Percentiles rank a stretch among this genome's conserved stretches.
Evolutionary conservation across 1,140 invertebrate genomes (phyloP).

Genomic region (Drosophila pruinosa): DNA sequence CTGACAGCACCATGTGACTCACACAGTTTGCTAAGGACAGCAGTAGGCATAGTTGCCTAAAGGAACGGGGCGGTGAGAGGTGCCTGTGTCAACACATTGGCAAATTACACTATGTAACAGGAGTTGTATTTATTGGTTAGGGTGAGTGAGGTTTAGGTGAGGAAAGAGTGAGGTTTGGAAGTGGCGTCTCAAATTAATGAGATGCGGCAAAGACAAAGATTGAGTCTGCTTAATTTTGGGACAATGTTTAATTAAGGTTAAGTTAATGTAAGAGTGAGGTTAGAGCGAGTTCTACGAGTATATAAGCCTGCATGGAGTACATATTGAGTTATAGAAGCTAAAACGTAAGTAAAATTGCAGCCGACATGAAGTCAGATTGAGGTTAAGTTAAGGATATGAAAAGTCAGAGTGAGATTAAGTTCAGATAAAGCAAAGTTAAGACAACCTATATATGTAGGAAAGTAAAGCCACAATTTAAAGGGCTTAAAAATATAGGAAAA

Average conservation of each 20-base stretch:
- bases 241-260: too few relatives aligned
- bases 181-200: background rate
- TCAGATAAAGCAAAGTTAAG: too few relatives aligned
- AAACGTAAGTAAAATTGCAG: too few relatives aligned
- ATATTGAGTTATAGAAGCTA: too few relatives aligned
- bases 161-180: background rate
- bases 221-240: too few relatives aligned
- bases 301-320: too few relatives aligned
- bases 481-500: too few relatives aligned
- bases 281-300: background rate
- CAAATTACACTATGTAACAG: conserved; percentile 63
- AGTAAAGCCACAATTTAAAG: too few relatives aligned
- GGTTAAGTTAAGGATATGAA: too few relatives aligned
- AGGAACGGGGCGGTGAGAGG: conserved; percentile 18
- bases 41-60: background rate
- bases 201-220: background rate
- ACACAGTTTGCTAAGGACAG: background rate
- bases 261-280: background rate
- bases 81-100: conserved; percentile 67
- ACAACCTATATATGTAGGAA: too few relatives aligned
- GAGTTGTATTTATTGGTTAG: background rate
- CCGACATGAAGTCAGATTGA: too few relatives aligned
- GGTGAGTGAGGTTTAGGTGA: background rate
- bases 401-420: too few relatives aligned
- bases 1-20: conserved; percentile 14